Evolutionary conservation across 2,113 vertebrate species (phyloP), one percentile per base, ranked within the genome.

Genomic region (Aegotheles bennettii): DNA sequence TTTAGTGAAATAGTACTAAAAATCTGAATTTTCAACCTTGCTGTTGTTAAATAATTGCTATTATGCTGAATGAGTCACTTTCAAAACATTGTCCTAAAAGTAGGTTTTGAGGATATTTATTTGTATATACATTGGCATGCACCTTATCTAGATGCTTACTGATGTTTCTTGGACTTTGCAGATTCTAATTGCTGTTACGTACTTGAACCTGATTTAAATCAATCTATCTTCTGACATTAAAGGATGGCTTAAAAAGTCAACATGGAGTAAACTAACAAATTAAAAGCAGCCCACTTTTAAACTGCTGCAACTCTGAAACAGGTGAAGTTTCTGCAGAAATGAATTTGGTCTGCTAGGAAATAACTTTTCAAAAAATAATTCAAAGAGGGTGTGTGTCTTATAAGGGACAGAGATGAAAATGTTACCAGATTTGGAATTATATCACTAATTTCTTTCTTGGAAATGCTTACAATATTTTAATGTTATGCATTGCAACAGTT

Each of bases 201-300:
- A 89, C 68, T 94, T 91, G 85, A 94, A 90, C 78, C 70, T 82
- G 65, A 92, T 90, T 93, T 96, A 78, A 91, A 78, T 59, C 76
- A 50, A 45, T 75, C 50, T 59, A 5, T 69, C 45, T 74, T 43
- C 71, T 67, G 88, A 70, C 4, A 5, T 67, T 65, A 40, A 29
- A 28, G 60, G n/a, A n/a, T 53, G 57, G 48, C 78, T 94, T 89
- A 63, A 67, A 57, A 84, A 94, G 59, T 81, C 82, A 83, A 13
- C 7, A 2, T n/a, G 57, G 67, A 64, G 40, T 36, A 60, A 10
- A 12, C 29, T 81, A 51, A 26, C 60, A 76, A 90, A 88, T 82
- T 11, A 67, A 56, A 64, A 42, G 16, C 51, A 31, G 76, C 60
- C 35, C 13, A 6, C 29, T 80, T 86, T 71, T 56, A 64, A 74